phyloP scores from a whole-genome alignment of 2,888 invertebrate species.

The Mimas tiliae region DNA sequence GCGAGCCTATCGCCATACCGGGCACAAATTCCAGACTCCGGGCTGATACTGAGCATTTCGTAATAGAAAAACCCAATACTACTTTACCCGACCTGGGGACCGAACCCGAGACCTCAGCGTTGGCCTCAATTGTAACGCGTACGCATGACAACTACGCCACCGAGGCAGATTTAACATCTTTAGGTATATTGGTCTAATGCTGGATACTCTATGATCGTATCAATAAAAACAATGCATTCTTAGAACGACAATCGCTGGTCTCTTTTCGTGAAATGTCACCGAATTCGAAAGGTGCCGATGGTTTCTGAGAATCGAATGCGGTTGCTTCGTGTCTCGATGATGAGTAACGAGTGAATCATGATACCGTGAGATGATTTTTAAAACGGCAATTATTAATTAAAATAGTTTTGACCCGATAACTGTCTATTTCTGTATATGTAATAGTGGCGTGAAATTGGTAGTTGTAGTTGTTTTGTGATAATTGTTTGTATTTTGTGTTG shows the following conservation, averaged over 20 bases:
- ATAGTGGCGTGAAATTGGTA: conserved; percentile 12
- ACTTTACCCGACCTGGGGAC: too few relatives aligned
- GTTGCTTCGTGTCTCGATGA: neutral
- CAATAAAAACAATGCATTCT: neutral
- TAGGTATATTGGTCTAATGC: too few relatives aligned
- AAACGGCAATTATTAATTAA: neutral
- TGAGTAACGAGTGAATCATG: neutral
- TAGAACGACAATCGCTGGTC: conserved; percentile 20
- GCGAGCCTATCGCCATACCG: too few relatives aligned
- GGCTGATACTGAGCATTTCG: too few relatives aligned
- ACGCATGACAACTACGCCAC: too few relatives aligned
- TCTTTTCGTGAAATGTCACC: conserved; percentile 18
- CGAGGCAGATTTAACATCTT: too few relatives aligned
- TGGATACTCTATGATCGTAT: neutral
- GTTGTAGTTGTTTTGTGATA: neutral
- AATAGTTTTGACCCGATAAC: neutral
- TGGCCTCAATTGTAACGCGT: too few relatives aligned
- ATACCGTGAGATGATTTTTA: conserved; percentile 10
- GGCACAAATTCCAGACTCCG: too few relatives aligned
- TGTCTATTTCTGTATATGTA: neutral
- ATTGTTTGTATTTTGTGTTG: neutral
- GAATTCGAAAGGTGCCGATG: conserved; percentile 10
- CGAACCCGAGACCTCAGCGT: too few relatives aligned
- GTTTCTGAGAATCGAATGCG: neutral
- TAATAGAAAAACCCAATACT: too few relatives aligned